Evolutionary conservation across 2,797 vertebrate species (phyloP).

Genomic region (Amazonetta brasiliensis): DNA sequence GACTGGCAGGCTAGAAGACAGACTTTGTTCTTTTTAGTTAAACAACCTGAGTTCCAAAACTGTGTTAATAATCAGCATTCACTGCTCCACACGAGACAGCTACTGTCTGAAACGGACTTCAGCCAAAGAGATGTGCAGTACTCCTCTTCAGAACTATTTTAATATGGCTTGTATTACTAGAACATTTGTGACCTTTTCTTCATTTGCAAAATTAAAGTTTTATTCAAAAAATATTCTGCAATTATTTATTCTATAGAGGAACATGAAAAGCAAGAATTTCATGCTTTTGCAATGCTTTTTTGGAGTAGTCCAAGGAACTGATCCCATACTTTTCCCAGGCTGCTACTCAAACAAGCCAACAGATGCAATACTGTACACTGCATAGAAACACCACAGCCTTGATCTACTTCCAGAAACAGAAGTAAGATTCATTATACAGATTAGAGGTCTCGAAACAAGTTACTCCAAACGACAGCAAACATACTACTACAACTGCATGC

Average conservation of each 20-base stretch:
- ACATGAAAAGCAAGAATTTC: background rate
- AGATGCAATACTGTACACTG: background rate
- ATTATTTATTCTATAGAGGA: background rate
- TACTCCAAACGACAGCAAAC: background rate
- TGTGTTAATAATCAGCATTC: background rate
- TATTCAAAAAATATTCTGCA: background rate
- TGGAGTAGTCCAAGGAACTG: background rate
- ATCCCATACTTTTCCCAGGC: background rate
- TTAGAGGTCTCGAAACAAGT: background rate
- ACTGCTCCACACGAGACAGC: background rate
- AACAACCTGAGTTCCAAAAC: background rate
- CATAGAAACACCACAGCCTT: background rate
- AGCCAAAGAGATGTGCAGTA: background rate
- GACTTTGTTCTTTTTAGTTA: background rate
- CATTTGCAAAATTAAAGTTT: background rate
- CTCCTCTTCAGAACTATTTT: background rate
- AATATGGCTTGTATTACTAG: background rate
- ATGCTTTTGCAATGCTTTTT: background rate
- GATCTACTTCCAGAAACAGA: background rate
- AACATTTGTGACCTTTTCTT: background rate
- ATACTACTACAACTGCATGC: background rate
- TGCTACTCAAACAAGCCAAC: background rate
- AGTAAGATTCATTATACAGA: rapidly evolving
- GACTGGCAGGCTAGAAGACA: background rate
- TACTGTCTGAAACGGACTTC: background rate